Evolutionary conservation across 2,113 vertebrate genomes (phyloP).

Genomic region (Hyaena hyaena): DNA sequence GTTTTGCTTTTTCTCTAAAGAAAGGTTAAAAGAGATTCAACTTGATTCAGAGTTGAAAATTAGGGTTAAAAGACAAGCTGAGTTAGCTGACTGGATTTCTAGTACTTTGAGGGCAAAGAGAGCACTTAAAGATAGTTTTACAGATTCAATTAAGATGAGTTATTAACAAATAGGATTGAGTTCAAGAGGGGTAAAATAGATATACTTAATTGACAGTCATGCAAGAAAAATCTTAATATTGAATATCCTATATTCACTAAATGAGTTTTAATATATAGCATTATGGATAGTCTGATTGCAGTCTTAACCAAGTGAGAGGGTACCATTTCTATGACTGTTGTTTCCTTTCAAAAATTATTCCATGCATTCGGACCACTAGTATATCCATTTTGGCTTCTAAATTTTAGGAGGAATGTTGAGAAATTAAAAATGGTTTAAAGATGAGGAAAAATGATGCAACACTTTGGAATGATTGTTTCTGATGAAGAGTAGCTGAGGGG

Average conservation of each 20-base stretch:
- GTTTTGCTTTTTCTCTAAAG: neutral
- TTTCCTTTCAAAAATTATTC: neutral
- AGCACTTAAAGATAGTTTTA: neutral
- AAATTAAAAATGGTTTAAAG: neutral
- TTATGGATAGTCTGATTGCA: neutral
- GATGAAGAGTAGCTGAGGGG: neutral
- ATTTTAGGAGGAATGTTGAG: constrained; percentile 15
- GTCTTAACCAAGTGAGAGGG: neutral
- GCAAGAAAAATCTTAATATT: neutral
- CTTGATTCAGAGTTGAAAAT: constrained; percentile 48
- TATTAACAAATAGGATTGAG: neutral
- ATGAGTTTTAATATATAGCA: neutral
- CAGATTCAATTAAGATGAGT: neutral
- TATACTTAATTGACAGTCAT: neutral
- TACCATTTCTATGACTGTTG: neutral
- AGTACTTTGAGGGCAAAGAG: neutral
- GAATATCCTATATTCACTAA: neutral
- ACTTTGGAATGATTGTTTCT: neutral
- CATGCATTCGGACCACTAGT: neutral
- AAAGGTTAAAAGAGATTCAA: neutral
- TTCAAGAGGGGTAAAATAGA: neutral
- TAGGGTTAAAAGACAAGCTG: neutral
- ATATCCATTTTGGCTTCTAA: neutral
- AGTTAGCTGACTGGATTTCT: neutral
- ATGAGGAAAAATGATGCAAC: neutral